These are phyloP conservation scores for Triplophysa bombifrons DNA, from an alignment of 2,797 vertebrate species.

Conservation along the genomic window DNA sequence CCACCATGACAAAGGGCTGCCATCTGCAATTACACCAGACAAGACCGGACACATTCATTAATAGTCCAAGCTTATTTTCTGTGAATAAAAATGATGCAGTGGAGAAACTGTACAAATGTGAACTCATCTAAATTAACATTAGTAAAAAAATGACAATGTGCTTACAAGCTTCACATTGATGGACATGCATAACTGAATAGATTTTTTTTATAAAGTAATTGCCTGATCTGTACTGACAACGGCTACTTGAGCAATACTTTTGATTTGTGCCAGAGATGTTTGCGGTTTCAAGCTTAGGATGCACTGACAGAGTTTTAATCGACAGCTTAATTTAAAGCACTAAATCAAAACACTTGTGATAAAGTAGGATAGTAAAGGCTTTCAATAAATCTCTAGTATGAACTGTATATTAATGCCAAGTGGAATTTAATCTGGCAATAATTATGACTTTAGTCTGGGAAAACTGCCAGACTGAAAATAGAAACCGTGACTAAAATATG, in stretches of 20 bases:
- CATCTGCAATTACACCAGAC: slow-evolving; percentile 79
- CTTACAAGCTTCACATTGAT: not conserved
- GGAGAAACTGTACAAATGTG: not conserved
- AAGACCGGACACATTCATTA: not conserved
- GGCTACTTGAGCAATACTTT: slow-evolving; percentile 17
- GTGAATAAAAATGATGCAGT: not conserved
- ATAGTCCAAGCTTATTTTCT: not conserved
- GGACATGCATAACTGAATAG: not conserved
- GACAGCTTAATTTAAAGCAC: slow-evolving; percentile 48
- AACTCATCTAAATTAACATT: not conserved
- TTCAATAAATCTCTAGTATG: slow-evolving; percentile 56
- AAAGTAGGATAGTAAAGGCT: slow-evolving; percentile 50
- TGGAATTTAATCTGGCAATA: slow-evolving; percentile 54
- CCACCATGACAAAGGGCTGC: slow-evolving; percentile 93
- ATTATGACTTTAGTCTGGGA: slow-evolving; percentile 56
- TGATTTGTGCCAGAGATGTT: slow-evolving; percentile 28
- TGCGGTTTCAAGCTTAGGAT: slow-evolving; percentile 7
- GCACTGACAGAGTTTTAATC: slow-evolving; percentile 51
- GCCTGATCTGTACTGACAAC: slow-evolving; percentile 5
- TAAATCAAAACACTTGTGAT: slow-evolving; percentile 56
- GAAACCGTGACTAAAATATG: slow-evolving; percentile 36
- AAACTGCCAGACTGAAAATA: slow-evolving; percentile 56
- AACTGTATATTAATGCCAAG: slow-evolving; percentile 57
- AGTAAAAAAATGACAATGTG: not conserved
- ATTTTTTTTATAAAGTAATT: not conserved